Base-by-base conservation (phyloP, 2,113 vertebrate genomes). In the Nyctereutes procyonoides region DNA sequence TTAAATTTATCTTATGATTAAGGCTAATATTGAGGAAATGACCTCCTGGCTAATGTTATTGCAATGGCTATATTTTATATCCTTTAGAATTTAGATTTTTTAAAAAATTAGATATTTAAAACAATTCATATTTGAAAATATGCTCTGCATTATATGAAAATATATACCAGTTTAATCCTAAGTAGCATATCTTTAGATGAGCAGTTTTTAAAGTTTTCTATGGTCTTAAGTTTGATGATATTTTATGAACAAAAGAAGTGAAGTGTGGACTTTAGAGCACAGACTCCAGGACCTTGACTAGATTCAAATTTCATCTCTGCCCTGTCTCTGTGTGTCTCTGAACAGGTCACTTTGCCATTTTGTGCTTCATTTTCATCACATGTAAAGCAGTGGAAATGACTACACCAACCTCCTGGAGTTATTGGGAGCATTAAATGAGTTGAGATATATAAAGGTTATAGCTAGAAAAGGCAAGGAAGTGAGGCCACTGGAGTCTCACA, bases 31-130 rank as follows among this genome's bases (percentile, higher is more conserved):
- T 48, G 9, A 82, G 19, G 28, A 74, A 96, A 88, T 74, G 38
- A 87, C 5, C 84, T 82, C 32, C 81, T 83, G 62, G 32, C 16
- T 97, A 92, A 83, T 43, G 5, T 24, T 91, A 35, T 17, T 62
- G 14, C 8, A 65, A 92, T 11, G 56, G n/a, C 48, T 86, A 2
- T 84, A 35, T 95, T 95, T 97, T 93, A 76, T 63, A 24, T 80
- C 48, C 24, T 55, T 80, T 86, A 56, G 73, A 63, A 86, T 79
- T 67, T 28, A 79, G 35, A 56, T 48, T 55, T 79, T 53, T 74
- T 5, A 8, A 9, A 55, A 32, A 60, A 60, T 94, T 95, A 74
- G 5, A 35, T 94, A 16, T 87, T 87, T 94, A 79, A 95, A 74
- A 30, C 12, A 67, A 80, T 26, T 65, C 60, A 94, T 60, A n/a